Evolutionary conservation across 2,113 vertebrate species (phyloP).

Genomic region (Amphilophus citrinellus): DNA sequence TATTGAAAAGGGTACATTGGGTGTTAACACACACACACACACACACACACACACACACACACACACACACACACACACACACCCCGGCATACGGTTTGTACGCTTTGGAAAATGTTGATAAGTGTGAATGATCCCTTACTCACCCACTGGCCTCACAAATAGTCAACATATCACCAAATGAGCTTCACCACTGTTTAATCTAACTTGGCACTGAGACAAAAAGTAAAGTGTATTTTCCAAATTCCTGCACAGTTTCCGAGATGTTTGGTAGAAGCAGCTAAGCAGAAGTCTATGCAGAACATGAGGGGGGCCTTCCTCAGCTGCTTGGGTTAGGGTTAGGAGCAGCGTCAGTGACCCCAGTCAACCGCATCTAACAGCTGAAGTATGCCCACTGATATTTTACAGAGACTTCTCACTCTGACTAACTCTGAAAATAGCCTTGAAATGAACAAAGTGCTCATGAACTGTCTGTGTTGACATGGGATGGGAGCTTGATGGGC

Average conservation of each 20-base stretch:
- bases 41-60: no score
- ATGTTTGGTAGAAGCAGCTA: neutral
- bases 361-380: neutral
- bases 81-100: no score
- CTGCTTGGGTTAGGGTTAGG: neutral
- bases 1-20: no score
- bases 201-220: conserved; percentile 3
- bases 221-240: conserved; percentile 10
- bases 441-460: neutral
- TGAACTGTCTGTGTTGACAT: neutral
- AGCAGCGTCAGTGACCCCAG: neutral
- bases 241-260: neutral
- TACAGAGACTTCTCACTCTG: neutral
- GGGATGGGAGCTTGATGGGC: neutral
- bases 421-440: no score
- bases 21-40: no score
- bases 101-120: no score
- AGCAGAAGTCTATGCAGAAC: neutral
- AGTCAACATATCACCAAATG: neutral
- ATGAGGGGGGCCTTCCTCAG: neutral
- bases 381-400: neutral
- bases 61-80: no score
- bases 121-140: no score
- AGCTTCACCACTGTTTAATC: neutral
- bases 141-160: neutral